A percentile compares a stretch with the other conserved stretches of the same genome.
phyloP scores from a whole-genome alignment of 2,797 vertebrate genomes.

The Alexandromys oeconomus region DNA sequence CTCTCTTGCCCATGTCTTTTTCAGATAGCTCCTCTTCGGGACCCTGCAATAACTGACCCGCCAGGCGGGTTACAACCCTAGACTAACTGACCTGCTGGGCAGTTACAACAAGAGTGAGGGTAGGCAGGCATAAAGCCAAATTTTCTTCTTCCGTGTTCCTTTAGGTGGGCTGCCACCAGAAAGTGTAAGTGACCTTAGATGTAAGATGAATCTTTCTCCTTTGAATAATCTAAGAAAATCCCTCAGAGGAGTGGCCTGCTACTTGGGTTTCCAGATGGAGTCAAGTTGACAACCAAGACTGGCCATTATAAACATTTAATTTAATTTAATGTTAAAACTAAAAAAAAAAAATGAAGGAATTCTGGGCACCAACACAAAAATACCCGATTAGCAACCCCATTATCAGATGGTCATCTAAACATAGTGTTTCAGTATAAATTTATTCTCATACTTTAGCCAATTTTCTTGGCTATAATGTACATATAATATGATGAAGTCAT shows the following conservation, averaged over 20 bases:
- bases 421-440: background rate
- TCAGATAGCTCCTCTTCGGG: too few species aligned
- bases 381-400: background rate
- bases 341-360: background rate
- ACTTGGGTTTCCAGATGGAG: background rate
- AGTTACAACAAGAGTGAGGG: background rate
- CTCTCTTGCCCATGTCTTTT: too few species aligned
- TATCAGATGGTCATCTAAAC: conserved; percentile 1
- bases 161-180: background rate
- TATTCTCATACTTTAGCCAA: background rate
- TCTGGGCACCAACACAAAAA: background rate
- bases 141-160: background rate
- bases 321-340: background rate
- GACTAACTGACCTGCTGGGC: too few species aligned
- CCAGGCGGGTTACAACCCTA: too few species aligned
- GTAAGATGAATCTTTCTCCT: background rate
- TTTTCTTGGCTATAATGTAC: background rate
- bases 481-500: background rate
- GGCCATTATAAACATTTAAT: background rate
- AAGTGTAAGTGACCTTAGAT: background rate
- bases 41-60: too few species aligned
- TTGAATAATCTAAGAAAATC: background rate
- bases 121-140: background rate
- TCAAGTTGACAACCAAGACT: background rate
- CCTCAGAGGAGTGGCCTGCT: background rate